Conservation (phyloP, 2,797 vertebrate genomes). For the Dermochelys coriacea region DNA sequence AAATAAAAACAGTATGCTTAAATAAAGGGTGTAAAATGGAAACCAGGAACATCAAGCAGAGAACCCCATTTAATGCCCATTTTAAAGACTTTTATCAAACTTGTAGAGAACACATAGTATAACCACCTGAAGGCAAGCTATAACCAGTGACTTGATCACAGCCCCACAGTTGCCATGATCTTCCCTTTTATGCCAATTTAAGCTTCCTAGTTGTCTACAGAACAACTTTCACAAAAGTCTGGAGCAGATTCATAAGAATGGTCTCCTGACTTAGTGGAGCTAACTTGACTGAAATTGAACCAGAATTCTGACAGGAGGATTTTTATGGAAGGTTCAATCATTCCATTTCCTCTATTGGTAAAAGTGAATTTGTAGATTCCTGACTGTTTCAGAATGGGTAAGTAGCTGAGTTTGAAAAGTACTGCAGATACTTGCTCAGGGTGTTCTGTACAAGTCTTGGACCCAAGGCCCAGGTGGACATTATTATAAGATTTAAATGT, state of each 20-base stretch:
- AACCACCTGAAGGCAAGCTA: background rate
- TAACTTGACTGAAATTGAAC: background rate
- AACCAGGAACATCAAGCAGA: constrained; percentile 2
- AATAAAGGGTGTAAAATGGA: background rate
- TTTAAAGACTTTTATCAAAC: background rate
- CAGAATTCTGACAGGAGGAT: constrained; percentile 9
- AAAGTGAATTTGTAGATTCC: constrained; percentile 10
- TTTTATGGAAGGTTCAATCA: constrained; percentile 27
- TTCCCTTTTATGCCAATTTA: constrained; percentile 1
- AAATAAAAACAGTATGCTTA: constrained; percentile 30
- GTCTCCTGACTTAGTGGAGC: constrained; percentile 38
- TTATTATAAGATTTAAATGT: constrained; percentile 39
- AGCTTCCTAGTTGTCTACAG: background rate
- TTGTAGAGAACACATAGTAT: background rate
- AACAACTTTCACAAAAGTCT: background rate
- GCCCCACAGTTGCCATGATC: background rate
- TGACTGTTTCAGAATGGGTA: constrained; percentile 6
- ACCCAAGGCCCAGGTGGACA: background rate
- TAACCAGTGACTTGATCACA: background rate
- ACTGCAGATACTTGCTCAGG: constrained; percentile 14
- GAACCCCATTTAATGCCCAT: background rate
- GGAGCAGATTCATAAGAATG: constrained; percentile 59
- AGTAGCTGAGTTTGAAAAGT: constrained; percentile 2
- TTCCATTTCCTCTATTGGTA: background rate
- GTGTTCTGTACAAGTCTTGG: constrained; percentile 21